phyloP scores from a whole-genome alignment of 2,888 invertebrate genomes.

The Cerceris rybyensis region DNA sequence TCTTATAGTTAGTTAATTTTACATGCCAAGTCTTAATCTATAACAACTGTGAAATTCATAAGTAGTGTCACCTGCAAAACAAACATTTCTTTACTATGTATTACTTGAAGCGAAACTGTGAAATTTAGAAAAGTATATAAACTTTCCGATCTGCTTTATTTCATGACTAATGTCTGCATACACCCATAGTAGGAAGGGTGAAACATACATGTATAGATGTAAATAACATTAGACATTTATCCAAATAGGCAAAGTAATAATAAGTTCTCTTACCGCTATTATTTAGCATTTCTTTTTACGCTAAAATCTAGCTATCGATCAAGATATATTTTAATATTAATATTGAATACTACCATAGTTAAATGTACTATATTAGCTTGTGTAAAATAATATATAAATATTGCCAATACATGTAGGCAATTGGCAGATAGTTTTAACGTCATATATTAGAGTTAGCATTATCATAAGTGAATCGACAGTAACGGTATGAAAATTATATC shows the following conservation, averaged over 20 bases:
- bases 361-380: not conserved
- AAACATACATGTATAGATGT: not conserved
- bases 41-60: not conserved
- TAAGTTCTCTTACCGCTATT: not conserved
- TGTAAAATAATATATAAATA: not conserved
- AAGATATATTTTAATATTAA: no score
- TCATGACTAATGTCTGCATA: not conserved
- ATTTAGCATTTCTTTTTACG: no score
- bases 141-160: not conserved
- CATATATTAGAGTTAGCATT: not conserved
- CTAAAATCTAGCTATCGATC: no score
- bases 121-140: not conserved
- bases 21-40: not conserved
- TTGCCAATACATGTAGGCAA: no score
- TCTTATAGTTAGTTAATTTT: not conserved
- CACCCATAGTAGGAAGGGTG: not conserved
- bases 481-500: slow-evolving; percentile 35
- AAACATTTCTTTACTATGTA: not conserved
- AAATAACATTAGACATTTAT: not conserved
- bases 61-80: not conserved
- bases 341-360: no score
- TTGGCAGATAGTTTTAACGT: no score
- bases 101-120: not conserved
- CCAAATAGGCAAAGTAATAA: not conserved
- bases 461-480: slow-evolving; percentile 23